A percentile compares a stretch with the other conserved stretches of the same genome.
These are phyloP conservation scores for Ahaetulla prasina DNA, from an alignment of 2,113 vertebrate genomes.

Conservation along the genomic window DNA sequence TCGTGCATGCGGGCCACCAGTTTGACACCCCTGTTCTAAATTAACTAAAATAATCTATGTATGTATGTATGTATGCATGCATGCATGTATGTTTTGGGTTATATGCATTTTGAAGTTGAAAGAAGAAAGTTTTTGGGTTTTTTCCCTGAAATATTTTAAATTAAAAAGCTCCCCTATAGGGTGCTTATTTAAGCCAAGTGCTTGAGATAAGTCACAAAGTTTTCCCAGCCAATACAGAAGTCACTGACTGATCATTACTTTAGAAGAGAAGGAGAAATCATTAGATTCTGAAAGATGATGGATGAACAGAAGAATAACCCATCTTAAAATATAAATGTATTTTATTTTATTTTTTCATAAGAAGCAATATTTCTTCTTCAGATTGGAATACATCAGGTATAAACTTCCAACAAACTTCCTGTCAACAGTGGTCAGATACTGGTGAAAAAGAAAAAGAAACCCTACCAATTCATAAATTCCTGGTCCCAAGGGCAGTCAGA, in stretches of 20 bases:
- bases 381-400: neutral
- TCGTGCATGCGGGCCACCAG: accelerated
- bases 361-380: neutral
- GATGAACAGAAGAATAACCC: neutral
- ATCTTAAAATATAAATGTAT: neutral
- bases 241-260: neutral
- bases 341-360: neutral
- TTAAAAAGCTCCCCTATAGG: neutral
- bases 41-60: no score
- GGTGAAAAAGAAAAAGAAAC: neutral
- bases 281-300: neutral
- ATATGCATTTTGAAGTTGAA: neutral
- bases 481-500: neutral
- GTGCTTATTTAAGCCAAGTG: neutral
- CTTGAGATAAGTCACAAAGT: neutral
- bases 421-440: neutral
- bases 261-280: neutral
- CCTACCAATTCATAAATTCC: neutral
- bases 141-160: neutral
- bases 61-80: neutral
- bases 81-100: neutral
- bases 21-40: no score
- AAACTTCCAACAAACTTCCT: neutral
- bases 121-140: neutral
- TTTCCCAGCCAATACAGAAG: neutral